phyloP scores from a whole-genome alignment of 2,113 vertebrate species.

The Muscicapa adusta region DNA sequence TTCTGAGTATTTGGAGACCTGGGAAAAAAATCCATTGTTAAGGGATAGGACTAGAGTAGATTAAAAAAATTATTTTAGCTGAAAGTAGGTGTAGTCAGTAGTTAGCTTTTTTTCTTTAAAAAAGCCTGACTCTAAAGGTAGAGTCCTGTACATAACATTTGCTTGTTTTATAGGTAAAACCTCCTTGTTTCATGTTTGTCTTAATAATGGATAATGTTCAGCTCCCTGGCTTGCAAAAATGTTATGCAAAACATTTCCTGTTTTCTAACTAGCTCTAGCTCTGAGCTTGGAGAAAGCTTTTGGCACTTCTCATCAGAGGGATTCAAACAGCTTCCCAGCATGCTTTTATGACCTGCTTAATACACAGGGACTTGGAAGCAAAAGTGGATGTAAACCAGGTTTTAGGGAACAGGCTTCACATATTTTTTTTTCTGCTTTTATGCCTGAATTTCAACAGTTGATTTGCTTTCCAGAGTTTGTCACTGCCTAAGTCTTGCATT shows the following conservation, averaged over 20 bases:
- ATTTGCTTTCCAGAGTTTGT: not conserved
- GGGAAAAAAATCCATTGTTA: not conserved
- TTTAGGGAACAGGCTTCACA: not conserved
- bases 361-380: constrained; percentile 8
- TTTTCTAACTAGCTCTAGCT: constrained; percentile 37
- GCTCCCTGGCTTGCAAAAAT: not conserved
- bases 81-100: not conserved
- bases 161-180: not conserved
- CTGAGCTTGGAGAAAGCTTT: constrained; percentile 31
- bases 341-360: constrained; percentile 32
- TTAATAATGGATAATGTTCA: not conserved
- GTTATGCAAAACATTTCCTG: constrained; percentile 48
- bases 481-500: not conserved
- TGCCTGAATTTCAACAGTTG: not conserved
- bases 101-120: not conserved
- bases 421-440: not conserved
- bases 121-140: not conserved
- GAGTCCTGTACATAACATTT: not conserved
- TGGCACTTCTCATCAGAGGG: constrained; percentile 22
- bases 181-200: not conserved
- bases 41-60: not conserved
- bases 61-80: not conserved
- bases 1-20: not conserved
- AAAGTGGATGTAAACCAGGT: constrained; percentile 9
- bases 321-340: constrained; percentile 10